These are phyloP conservation scores for Oplegnathus fasciatus DNA, from an alignment of 2,113 vertebrate species.

Conservation along the genomic window DNA sequence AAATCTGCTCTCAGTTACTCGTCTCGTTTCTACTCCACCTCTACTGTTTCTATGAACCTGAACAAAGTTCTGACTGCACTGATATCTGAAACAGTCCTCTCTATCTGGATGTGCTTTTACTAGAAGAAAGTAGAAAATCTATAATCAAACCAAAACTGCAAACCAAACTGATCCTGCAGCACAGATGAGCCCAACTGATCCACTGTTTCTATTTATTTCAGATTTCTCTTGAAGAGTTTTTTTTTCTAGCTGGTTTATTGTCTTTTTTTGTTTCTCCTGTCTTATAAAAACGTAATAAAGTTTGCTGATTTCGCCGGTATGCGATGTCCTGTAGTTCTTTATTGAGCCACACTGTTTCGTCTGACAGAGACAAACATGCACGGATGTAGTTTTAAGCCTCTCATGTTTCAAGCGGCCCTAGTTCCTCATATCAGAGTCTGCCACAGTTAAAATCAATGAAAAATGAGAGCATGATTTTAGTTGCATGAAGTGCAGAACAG, in stretches of 20 bases:
- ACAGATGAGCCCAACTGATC: conserved; percentile 1
- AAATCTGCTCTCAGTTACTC: neutral
- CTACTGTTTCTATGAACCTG: neutral
- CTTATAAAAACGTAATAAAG: conserved; percentile 28
- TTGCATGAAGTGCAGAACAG: too few relatives aligned
- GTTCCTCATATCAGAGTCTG: too few relatives aligned
- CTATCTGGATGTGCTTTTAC: neutral
- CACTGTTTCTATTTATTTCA: conserved; percentile 46
- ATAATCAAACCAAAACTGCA: conserved; percentile 17
- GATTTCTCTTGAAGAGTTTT: neutral
- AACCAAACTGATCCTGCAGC: conserved; percentile 26
- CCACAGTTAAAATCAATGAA: too few relatives aligned
- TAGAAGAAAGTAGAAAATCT: neutral
- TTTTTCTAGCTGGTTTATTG: neutral
- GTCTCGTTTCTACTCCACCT: neutral
- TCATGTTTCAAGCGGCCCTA: too few relatives aligned
- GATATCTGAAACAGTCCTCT: neutral
- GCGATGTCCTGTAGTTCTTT: neutral
- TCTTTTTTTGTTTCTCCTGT: neutral
- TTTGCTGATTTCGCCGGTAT: neutral
- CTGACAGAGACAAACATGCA: neutral
- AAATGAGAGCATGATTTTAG: too few relatives aligned
- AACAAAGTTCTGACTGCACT: conserved; percentile 36
- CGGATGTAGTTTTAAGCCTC: too few relatives aligned
- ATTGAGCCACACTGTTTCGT: neutral